Evolutionary conservation across 2,113 vertebrate genomes (phyloP).

Genomic region (Brachyistius frenatus): DNA sequence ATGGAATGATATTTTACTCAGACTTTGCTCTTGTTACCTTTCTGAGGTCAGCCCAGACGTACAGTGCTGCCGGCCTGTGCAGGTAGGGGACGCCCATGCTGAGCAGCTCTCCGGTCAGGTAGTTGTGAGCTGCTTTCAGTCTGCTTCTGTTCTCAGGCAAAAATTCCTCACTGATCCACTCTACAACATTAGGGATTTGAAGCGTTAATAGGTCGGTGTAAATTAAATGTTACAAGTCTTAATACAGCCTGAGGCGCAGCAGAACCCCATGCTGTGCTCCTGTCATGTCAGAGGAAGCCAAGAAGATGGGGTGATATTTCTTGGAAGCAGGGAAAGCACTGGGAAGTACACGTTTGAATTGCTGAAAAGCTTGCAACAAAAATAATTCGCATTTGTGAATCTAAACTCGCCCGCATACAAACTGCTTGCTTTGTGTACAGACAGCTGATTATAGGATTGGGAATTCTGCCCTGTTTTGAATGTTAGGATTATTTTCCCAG

Average conservation of each 20-base stretch:
- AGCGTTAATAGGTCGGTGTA: conserved; percentile 17
- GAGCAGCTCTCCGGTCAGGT: conserved; percentile 88
- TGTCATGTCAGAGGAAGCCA: conserved; percentile 5
- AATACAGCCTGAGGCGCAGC: not conserved
- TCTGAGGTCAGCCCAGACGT: conserved; percentile 93
- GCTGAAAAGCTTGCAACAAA: not conserved
- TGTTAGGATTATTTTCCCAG: not conserved
- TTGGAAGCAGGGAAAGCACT: not conserved
- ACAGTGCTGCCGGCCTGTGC: conserved; percentile 88
- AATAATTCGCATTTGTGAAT: conserved; percentile 13
- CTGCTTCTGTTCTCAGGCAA: conserved; percentile 89
- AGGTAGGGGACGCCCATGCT: conserved; percentile 89
- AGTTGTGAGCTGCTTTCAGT: conserved; percentile 88
- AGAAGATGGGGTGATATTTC: not conserved
- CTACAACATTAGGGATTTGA: conserved; percentile 72
- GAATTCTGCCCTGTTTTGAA: not conserved
- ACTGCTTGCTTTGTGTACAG: not conserved
- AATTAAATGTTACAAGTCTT: conserved; percentile 25
- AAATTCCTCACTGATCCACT: conserved; percentile 92
- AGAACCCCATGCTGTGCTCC: not conserved
- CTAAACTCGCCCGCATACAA: not conserved
- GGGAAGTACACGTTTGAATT: not conserved
- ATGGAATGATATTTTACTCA: not conserved
- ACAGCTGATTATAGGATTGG: not conserved
- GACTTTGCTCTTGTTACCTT: conserved; percentile 83